These are phyloP conservation scores for Lagodon rhomboides DNA, from an alignment of 2,797 vertebrate genomes.

Conservation along the genomic window DNA sequence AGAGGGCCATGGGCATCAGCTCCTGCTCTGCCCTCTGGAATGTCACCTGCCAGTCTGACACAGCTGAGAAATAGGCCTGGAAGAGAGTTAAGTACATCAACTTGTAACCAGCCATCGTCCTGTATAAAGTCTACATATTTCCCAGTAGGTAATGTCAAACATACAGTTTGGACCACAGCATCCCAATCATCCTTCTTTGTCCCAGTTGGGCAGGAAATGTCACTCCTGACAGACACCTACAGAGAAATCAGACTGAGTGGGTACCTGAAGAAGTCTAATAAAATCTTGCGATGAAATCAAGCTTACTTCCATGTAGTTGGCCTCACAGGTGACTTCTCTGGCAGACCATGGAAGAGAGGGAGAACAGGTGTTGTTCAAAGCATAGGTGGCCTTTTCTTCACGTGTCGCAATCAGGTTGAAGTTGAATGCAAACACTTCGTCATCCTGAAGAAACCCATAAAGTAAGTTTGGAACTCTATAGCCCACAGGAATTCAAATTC, in stretches of 20 bases:
- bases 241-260: not conserved
- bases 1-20: slow-evolving; percentile 56
- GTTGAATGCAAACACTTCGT: slow-evolving; percentile 73
- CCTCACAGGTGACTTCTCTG: slow-evolving; percentile 83
- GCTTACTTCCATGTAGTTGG: slow-evolving; percentile 58
- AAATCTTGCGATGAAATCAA: slow-evolving; percentile 26
- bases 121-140: not conserved
- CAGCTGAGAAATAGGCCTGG: not conserved
- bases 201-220: slow-evolving; percentile 13
- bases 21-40: not conserved
- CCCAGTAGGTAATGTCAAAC: not conserved
- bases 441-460: slow-evolving; percentile 58
- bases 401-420: slow-evolving; percentile 74
- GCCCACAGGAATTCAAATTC: no score
- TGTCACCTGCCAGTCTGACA: slow-evolving; percentile 3
- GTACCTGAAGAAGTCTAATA: no score
- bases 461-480: no score
- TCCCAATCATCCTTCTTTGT: slow-evolving; percentile 9
- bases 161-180: not conserved
- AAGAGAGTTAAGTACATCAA: no score
- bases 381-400: slow-evolving; percentile 52
- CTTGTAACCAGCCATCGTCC: no score
- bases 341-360: slow-evolving; percentile 72
- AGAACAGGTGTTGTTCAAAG: slow-evolving; percentile 75
- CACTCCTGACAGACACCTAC: slow-evolving; percentile 14